Conservation (phyloP, 2,113 vertebrate species). For the Ptychochromis oligacanthus region DNA sequence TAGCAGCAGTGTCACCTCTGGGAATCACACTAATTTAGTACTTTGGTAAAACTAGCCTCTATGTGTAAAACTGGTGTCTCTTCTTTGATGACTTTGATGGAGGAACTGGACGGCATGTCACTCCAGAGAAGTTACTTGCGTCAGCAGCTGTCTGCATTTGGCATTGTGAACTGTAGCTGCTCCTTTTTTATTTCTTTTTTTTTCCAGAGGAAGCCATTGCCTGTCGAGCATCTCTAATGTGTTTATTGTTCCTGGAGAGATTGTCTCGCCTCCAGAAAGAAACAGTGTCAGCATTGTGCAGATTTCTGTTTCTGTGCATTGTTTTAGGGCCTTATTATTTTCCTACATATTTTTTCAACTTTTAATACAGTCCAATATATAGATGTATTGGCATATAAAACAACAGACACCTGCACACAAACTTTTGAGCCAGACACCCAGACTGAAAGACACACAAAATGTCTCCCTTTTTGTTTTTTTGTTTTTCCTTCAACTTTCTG, state of each 20-base stretch:
- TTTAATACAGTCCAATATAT: background rate
- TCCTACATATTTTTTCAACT: background rate
- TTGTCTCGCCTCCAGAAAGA: constrained; percentile 32
- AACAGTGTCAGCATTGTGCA: background rate
- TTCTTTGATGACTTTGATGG: constrained; percentile 47
- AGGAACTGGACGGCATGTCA: constrained; percentile 29
- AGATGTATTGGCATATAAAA: background rate
- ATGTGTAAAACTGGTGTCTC: background rate
- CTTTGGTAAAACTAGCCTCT: constrained; percentile 23
- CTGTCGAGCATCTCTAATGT: constrained; percentile 68
- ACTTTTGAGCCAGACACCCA: background rate
- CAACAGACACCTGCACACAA: no score
- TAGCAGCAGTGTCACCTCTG: background rate
- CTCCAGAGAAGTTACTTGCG: constrained; percentile 34
- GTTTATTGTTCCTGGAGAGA: constrained; percentile 60
- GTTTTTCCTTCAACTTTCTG: background rate
- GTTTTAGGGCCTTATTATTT: background rate
- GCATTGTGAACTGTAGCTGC: constrained; percentile 56
- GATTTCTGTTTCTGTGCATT: background rate
- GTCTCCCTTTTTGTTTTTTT: background rate
- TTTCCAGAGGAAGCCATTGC: constrained; percentile 63
- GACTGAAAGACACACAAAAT: background rate
- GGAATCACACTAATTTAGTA: constrained; percentile 16
- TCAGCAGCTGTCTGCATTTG: constrained; percentile 63
- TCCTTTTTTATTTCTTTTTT: background rate